These are phyloP conservation scores for Podocnemis expansa DNA, from an alignment of 2,113 vertebrate genomes.

Conservation along the genomic window DNA sequence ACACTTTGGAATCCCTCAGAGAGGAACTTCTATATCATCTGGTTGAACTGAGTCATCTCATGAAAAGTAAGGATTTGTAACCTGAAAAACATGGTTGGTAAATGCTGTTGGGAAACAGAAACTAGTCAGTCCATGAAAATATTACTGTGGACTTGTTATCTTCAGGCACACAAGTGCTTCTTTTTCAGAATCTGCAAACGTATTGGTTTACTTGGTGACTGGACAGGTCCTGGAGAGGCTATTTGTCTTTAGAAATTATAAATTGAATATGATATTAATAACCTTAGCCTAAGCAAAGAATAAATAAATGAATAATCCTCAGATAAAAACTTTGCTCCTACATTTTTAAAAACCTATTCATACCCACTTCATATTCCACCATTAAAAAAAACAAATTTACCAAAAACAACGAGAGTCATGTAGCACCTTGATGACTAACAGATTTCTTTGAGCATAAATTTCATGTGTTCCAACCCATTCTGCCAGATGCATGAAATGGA, in stretches of 20 bases:
- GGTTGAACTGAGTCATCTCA: not conserved
- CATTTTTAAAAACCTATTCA: not conserved
- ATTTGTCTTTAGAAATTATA: constrained; percentile 26
- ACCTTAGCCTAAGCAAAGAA: not conserved
- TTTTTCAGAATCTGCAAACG: constrained; percentile 9
- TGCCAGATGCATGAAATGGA: too few relatives aligned
- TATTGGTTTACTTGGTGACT: constrained; percentile 31
- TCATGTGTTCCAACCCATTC: too few relatives aligned
- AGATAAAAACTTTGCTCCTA: not conserved
- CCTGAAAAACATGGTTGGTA: not conserved
- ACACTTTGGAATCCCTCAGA: not conserved
- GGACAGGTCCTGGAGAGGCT: not conserved
- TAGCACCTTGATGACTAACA: too few relatives aligned
- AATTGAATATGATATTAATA: not conserved
- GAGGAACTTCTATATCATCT: not conserved
- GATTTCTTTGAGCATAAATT: too few relatives aligned
- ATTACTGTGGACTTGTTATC: not conserved
- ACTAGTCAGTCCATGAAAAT: not conserved
- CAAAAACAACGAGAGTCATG: too few relatives aligned
- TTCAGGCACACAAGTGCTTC: not conserved
- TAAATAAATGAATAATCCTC: not conserved
- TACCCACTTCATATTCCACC: not conserved
- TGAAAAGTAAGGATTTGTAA: constrained; percentile 18
- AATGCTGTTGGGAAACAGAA: not conserved
- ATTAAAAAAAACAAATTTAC: not conserved